Conservation (phyloP, 92 coral and sea anemone genomes). For the Siderastrea radians region DNA sequence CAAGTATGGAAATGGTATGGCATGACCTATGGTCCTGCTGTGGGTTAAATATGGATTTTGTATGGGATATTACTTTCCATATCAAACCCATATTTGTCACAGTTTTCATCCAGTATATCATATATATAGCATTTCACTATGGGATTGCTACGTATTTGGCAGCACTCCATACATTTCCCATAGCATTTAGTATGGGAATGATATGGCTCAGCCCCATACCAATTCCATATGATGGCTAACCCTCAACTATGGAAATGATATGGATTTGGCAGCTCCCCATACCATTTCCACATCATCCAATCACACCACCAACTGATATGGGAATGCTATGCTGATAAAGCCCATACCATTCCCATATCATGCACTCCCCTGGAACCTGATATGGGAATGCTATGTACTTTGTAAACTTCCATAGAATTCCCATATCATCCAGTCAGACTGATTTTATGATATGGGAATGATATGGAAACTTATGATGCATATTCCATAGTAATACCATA, state of each 20-base stretch:
- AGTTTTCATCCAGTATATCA: background rate
- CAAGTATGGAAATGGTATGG: slow-evolving; percentile 30
- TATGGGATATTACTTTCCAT: slow-evolving; percentile 8
- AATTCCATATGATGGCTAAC: slow-evolving; percentile 32
- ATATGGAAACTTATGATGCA: background rate
- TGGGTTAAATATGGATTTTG: slow-evolving; percentile 18
- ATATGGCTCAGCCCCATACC: slow-evolving; percentile 36
- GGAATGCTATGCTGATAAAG: background rate
- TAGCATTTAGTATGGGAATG: slow-evolving; percentile 20
- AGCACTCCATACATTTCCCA: slow-evolving; percentile 19
- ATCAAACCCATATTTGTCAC: slow-evolving; percentile 9
- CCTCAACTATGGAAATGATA: slow-evolving; percentile 14
- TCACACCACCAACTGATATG: slow-evolving; percentile 10
- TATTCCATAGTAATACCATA: slow-evolving; percentile 1
- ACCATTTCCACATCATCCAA: slow-evolving; percentile 6
- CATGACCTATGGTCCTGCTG: slow-evolving; percentile 2
- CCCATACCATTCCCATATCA: slow-evolving; percentile 27
- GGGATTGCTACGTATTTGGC: background rate
- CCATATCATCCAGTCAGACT: slow-evolving; percentile 7
- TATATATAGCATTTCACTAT: background rate
- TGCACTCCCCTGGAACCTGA: slow-evolving; percentile 8
- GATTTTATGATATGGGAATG: background rate
- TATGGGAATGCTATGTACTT: slow-evolving; percentile 40
- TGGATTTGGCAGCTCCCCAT: slow-evolving; percentile 11
- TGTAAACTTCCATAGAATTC: slow-evolving; percentile 10